Evolutionary conservation across 2,113 vertebrate species (phyloP).

Genomic region (Malaclemys terrapin): DNA sequence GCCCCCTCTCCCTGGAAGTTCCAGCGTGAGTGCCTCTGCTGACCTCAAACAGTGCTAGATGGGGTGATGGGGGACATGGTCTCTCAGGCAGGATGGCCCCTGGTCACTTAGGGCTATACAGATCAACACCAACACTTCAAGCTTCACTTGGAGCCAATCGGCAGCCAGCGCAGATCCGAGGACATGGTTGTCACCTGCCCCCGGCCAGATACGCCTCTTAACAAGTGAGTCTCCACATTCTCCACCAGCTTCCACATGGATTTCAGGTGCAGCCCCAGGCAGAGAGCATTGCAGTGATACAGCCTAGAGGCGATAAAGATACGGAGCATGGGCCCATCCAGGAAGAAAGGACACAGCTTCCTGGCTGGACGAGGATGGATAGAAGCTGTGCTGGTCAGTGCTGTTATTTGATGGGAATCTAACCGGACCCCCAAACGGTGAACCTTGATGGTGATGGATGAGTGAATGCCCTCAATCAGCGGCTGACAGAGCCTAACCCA

Average conservation of each 20-base stretch:
- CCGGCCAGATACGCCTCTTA: too few species aligned
- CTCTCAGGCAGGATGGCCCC: background rate
- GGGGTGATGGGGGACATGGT: background rate
- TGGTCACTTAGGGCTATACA: background rate
- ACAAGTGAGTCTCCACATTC: too few species aligned
- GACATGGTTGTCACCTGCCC: background rate
- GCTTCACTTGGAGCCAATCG: background rate
- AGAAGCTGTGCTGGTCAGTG: background rate
- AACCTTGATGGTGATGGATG: background rate
- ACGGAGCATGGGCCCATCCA: background rate
- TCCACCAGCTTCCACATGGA: too few species aligned
- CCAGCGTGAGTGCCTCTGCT: background rate
- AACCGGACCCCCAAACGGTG: background rate
- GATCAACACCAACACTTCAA: background rate
- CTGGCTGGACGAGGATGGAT: background rate
- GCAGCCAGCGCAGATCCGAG: background rate
- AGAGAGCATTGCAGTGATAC: background rate
- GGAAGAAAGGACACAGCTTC: background rate
- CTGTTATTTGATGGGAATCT: background rate
- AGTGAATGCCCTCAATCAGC: background rate
- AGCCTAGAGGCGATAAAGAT: background rate
- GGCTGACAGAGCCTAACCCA: background rate
- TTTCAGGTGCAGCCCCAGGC: too few species aligned
- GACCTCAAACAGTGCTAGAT: background rate
- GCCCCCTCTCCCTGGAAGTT: background rate